Conservation (phyloP, 2,888 invertebrate species). For the Drosophila stalkeri region DNA sequence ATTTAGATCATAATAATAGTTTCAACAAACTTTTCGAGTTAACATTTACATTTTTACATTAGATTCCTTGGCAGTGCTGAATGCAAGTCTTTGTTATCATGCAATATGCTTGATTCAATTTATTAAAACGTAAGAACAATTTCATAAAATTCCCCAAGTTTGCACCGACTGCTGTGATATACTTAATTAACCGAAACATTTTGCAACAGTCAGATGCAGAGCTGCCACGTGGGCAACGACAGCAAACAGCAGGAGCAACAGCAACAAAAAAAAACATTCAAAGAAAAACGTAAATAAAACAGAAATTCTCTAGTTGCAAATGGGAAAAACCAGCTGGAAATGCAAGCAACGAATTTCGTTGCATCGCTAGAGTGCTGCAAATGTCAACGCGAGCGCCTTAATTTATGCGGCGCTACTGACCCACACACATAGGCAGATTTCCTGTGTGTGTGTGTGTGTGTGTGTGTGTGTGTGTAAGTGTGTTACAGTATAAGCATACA, state of each 20-base stretch:
- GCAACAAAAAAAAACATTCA: not conserved
- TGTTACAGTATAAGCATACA: constrained; percentile 60
- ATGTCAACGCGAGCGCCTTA: constrained; percentile 59
- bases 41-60: not conserved
- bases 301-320: constrained; percentile 17
- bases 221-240: constrained; percentile 9
- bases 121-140: constrained; percentile 22
- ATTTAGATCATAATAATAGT: not conserved
- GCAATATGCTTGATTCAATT: constrained; percentile 19
- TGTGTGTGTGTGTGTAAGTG: constrained; percentile 5
- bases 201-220: constrained; percentile 9
- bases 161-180: constrained; percentile 22
- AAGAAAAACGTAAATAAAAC: constrained; percentile 3
- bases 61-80: not conserved
- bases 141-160: constrained; percentile 11
- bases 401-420: constrained; percentile 64
- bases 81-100: not conserved
- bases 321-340: constrained; percentile 48
- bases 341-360: constrained; percentile 59
- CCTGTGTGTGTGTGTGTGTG: too few relatives aligned
- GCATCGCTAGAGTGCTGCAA: constrained; percentile 49
- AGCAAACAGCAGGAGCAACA: not conserved
- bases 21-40: not conserved
- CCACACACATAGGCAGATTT: constrained; percentile 15
- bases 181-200: constrained; percentile 27